Evolutionary conservation across 2,797 vertebrate genomes (phyloP), one percentile per base, ranked within the genome.

Genomic region (Sebastes aleutianus): DNA sequence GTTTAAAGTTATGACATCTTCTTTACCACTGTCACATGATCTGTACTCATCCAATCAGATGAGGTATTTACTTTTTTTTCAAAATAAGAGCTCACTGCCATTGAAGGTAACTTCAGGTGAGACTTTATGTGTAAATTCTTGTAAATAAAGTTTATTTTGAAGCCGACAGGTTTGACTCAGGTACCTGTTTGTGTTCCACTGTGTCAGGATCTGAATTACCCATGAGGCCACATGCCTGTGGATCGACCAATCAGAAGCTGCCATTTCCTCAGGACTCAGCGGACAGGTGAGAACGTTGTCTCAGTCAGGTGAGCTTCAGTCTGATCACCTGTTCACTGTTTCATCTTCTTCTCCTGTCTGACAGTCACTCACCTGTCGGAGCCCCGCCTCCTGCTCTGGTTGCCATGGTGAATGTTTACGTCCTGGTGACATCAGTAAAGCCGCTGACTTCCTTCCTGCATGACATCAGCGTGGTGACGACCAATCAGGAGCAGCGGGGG

Each of bases 361-460:
- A 67, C 89, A 61, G 86, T 31, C 16, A 0, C 26, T 72, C 71
- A 78, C 82, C 65, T 78, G 73, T 77, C n/a, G 83, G 76, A 66
- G 71, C 89, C 1, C 29, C 89, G 32, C 88, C 91, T 43, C 91
- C 94, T 75, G 94, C 92, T 43, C 69, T 97, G n/a, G 94, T 96
- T 85, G 94, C 96, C 87, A 94, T 95, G 85, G 93, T 99, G 84
- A 97, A 96, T 85, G 95, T 96, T 0, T 98, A 97, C 4, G 95
- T 99, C 27, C 85, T 99, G 76, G 96, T 99, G 79, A 97, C 98
- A 16, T 98, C 98, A 9, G 87, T 96, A 79, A 95, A 88, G 36
- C 98, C 98, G 0, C 86, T 99, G 67, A 95, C 95, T 1, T 96
- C 97, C 5, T 99, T 99, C 87, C 92, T 99, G 91, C 96, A 99